Percentiles rank a stretch among this genome's conserved stretches.
Evolutionary conservation across 1,140 invertebrate genomes (phyloP).

Genomic region (Globodera ellingtonae): DNA sequence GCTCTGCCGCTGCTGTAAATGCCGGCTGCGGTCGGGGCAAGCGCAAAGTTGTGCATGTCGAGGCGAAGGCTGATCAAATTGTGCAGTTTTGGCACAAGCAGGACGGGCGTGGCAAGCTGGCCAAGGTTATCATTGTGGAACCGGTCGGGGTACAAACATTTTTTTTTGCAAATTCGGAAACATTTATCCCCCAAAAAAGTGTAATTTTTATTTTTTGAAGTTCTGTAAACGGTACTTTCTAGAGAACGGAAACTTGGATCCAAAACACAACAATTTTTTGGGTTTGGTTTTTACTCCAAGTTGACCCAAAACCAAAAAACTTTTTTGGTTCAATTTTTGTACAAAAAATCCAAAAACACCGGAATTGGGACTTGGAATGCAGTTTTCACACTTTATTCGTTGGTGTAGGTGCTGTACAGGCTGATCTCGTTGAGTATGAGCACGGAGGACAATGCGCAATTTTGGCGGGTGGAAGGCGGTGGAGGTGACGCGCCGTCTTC

Average conservation of each 20-base stretch:
- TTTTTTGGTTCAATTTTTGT: too few relatives aligned
- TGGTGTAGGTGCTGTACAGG: constrained; percentile 6
- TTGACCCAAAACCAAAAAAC: too few relatives aligned
- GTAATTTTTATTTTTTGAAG: too few relatives aligned
- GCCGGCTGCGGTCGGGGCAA: not conserved
- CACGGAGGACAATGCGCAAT: constrained; percentile 9
- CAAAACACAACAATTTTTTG: too few relatives aligned
- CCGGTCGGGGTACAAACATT: too few relatives aligned
- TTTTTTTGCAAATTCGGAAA: not conserved
- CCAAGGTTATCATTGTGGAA: not conserved
- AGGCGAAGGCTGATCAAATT: not conserved
- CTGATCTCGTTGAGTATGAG: constrained; percentile 33
- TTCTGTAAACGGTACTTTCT: too few relatives aligned
- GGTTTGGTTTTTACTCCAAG: too few relatives aligned
- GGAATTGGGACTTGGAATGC: too few relatives aligned
- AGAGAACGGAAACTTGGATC: too few relatives aligned
- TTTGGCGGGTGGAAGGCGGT: too few relatives aligned
- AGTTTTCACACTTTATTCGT: not conserved
- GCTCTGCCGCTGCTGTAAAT: not conserved
- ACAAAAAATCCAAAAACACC: too few relatives aligned
- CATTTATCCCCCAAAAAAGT: not conserved
- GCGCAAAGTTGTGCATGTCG: not conserved
- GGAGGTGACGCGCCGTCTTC: not conserved
- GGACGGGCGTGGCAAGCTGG: constrained; percentile 17
- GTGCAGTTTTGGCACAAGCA: constrained; percentile 30